Conservation (phyloP, 2,113 vertebrate genomes). For the Andinoacara biseriatus region DNA sequence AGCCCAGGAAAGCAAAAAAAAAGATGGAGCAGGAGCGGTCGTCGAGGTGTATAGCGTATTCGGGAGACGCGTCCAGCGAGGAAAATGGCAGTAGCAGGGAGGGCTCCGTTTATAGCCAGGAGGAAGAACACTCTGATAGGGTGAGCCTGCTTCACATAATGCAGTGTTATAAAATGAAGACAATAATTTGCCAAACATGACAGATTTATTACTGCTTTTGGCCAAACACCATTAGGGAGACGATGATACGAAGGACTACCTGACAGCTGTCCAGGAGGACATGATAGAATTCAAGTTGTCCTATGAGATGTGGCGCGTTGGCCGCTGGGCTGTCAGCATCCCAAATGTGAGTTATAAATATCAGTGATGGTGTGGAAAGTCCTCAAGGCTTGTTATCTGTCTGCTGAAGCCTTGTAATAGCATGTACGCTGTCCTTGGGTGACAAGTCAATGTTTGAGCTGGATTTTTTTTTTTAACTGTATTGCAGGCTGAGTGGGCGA, state of each 20-base stretch:
- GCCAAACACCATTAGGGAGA: conserved; percentile 66
- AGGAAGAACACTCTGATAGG: conserved; percentile 60
- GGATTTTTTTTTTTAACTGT: not conserved
- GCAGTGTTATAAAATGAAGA: not conserved
- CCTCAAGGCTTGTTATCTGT: conserved; percentile 38
- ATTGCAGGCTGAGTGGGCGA: conserved; percentile 66
- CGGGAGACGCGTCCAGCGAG: conserved; percentile 22
- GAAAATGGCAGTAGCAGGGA: conserved; percentile 47
- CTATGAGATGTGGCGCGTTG: conserved; percentile 81
- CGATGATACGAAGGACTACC: conserved; percentile 65
- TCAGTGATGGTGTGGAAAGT: conserved; percentile 34
- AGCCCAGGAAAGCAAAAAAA: conserved; percentile 70
- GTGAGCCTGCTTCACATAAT: conserved; percentile 50
- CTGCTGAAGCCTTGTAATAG: conserved; percentile 28
- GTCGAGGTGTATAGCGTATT: conserved; percentile 8
- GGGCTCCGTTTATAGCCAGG: conserved; percentile 48
- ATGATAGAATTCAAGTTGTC: conserved; percentile 81
- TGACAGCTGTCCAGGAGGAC: conserved; percentile 70
- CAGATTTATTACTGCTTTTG: conserved; percentile 20
- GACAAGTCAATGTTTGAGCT: conserved; percentile 44
- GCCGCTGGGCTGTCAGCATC: conserved; percentile 78
- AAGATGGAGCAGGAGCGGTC: conserved; percentile 57
- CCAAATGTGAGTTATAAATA: conserved; percentile 73
- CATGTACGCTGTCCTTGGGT: conserved; percentile 17
- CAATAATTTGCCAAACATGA: conserved; percentile 14